Evolutionary conservation across 2,888 invertebrate species (phyloP).

Genomic region (Agrochola litura): DNA sequence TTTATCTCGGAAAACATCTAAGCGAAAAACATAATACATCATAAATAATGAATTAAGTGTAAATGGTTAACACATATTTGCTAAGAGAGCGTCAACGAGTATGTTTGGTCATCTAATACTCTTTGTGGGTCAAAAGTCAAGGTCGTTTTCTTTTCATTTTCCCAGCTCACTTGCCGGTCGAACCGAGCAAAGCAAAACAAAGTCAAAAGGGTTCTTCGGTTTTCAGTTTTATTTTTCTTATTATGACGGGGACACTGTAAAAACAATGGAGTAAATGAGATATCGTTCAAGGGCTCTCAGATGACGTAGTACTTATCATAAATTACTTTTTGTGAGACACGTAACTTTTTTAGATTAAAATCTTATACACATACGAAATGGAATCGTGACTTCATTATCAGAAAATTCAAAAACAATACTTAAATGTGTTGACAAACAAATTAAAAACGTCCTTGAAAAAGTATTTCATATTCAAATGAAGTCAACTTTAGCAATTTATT

Average conservation of each 20-base stretch:
- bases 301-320: background rate
- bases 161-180: background rate
- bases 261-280: slow-evolving; percentile 43
- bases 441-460: slow-evolving; percentile 13
- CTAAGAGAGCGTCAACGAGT: slow-evolving; percentile 14
- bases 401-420: background rate
- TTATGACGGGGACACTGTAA: slow-evolving; percentile 21
- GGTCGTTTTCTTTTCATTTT: slow-evolving; percentile 57
- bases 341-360: background rate
- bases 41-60: background rate
- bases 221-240: slow-evolving; percentile 30
- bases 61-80: slow-evolving; percentile 25
- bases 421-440: slow-evolving; percentile 5
- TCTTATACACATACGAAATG: background rate
- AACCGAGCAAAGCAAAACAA: slow-evolving; percentile 35
- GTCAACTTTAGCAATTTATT: background rate
- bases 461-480: slow-evolving; percentile 23
- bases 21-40: background rate
- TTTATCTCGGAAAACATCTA: background rate
- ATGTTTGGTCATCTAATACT: slow-evolving; percentile 37
- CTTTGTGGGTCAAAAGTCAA: slow-evolving; percentile 44
- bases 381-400: background rate
- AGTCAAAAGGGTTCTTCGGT: slow-evolving; percentile 49
- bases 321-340: background rate
- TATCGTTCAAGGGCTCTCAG: slow-evolving; percentile 20